Conservation (phyloP, 2,113 vertebrate species). For the Empidonax alnorum region DNA sequence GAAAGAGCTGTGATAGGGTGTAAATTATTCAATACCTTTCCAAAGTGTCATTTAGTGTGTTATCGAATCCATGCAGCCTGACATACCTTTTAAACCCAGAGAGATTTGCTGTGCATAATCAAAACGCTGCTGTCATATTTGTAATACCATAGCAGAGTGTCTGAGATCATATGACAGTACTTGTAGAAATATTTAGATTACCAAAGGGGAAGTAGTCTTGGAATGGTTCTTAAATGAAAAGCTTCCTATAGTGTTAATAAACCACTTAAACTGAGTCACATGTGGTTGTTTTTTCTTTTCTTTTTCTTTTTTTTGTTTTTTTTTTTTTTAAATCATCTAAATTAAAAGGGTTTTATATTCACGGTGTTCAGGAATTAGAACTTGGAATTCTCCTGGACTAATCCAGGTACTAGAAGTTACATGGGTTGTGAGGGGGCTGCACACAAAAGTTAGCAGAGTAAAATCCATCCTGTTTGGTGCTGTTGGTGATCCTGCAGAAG, state of each 20-base stretch:
- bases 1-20: neutral
- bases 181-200: conserved; percentile 59
- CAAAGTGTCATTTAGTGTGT: conserved; percentile 35
- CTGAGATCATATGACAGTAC: conserved; percentile 53
- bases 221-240: conserved; percentile 10
- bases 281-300: too few species aligned
- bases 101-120: conserved; percentile 41
- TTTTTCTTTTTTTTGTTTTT: neutral
- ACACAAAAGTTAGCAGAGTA: neutral
- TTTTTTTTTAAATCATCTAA: neutral
- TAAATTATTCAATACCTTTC: conserved; percentile 61
- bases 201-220: neutral
- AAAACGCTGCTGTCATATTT: conserved; percentile 57
- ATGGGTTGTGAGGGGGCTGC: neutral
- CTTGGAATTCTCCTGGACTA: neutral
- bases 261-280: neutral
- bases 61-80: conserved; percentile 34
- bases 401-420: neutral
- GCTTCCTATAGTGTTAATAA: conserved; percentile 8
- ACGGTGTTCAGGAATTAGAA: neutral
- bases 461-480: neutral
- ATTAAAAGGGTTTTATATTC: neutral
- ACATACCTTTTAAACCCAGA: conserved; percentile 46
- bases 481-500: neutral
- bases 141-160: conserved; percentile 3